phyloP scores from a whole-genome alignment of 2,888 invertebrate species.

The Caenorhabditis sp. region DNA sequence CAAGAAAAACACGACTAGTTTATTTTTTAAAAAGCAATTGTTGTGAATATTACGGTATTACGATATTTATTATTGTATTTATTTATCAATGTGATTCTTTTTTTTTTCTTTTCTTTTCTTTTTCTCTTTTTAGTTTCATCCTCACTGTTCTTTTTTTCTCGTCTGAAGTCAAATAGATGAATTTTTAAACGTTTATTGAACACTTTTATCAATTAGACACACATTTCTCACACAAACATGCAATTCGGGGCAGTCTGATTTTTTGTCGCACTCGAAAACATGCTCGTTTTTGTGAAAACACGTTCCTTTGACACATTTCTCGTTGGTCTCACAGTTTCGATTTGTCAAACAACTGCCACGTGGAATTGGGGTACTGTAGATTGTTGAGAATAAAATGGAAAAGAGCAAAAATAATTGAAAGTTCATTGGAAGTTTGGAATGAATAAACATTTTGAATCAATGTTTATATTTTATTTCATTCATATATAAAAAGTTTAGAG shows the following conservation, averaged over 20 bases:
- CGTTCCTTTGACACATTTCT: conserved; percentile 22
- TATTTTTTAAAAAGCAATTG: not conserved
- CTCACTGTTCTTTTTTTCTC: not conserved
- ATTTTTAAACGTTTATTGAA: not conserved
- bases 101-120: not conserved
- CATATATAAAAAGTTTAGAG: too few species aligned
- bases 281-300: conserved; percentile 26
- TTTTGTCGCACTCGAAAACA: conserved; percentile 21
- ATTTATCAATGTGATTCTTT: not conserved
- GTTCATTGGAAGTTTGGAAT: too few species aligned
- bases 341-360: conserved; percentile 24
- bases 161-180: too few species aligned
- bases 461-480: too few species aligned
- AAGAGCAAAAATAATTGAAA: not conserved
- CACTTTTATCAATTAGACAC: conserved; percentile 25
- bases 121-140: not conserved
- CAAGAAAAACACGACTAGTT: not conserved
- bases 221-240: conserved; percentile 23
- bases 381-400: not conserved
- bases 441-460: too few species aligned
- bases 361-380: not conserved
- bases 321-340: conserved; percentile 14
- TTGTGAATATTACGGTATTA: not conserved
- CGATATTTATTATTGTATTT: not conserved
- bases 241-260: conserved; percentile 20